phyloP scores from a whole-genome alignment of 1,140 invertebrate genomes.

The Trachymyrmex septentrionalis region DNA sequence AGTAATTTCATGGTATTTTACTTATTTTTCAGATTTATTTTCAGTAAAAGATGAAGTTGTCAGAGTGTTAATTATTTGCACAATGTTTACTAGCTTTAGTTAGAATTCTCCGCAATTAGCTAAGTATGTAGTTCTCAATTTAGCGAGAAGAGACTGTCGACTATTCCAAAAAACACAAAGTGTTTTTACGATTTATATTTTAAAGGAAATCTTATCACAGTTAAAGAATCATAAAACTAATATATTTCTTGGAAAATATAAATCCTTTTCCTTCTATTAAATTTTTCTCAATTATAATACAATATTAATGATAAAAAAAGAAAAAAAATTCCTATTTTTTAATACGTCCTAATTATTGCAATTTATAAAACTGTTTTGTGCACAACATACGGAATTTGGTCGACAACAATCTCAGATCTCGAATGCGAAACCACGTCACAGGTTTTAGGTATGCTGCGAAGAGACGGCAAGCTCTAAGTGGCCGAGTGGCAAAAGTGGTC shows the following conservation, averaged over 20 bases:
- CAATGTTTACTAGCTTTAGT: background rate
- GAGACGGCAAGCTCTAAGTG: slow-evolving; percentile 28
- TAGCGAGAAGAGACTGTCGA: background rate
- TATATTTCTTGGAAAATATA: background rate
- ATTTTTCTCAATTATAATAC: background rate
- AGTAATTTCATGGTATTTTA: slow-evolving; percentile 22
- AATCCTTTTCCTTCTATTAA: background rate
- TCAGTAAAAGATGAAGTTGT: background rate
- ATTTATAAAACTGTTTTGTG: slow-evolving; percentile 33
- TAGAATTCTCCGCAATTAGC: background rate
- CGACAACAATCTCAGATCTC: slow-evolving; percentile 44
- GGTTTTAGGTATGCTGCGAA: slow-evolving; percentile 58
- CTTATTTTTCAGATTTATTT: background rate
- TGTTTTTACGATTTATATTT: background rate
- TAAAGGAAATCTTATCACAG: background rate
- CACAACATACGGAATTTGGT: background rate
- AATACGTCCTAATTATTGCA: background rate
- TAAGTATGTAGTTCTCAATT: background rate
- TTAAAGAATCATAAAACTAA: background rate
- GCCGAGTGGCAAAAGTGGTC: slow-evolving; percentile 63
- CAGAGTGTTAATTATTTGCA: background rate
- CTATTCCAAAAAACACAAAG: background rate
- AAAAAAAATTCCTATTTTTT: background rate
- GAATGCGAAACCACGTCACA: slow-evolving; percentile 60
- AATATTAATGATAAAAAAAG: background rate